These are phyloP conservation scores for Siphonodentalium dalli DNA, from an alignment of 2,888 invertebrate genomes.

Conservation along the genomic window DNA sequence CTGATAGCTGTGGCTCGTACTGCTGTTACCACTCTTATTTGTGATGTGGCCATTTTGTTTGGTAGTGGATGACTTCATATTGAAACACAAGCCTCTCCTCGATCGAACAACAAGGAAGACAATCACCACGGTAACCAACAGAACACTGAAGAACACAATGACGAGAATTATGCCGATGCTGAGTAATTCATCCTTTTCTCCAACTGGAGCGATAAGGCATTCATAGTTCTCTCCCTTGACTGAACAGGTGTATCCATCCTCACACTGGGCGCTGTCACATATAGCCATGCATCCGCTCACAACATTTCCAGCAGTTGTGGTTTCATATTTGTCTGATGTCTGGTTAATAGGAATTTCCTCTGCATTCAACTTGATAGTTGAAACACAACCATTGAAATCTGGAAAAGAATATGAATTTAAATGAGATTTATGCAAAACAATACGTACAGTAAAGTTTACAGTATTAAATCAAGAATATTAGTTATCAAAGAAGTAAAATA, in stretches of 20 bases:
- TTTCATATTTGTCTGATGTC: slow-evolving; percentile 71
- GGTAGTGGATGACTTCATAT: slow-evolving; percentile 15
- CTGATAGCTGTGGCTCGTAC: slow-evolving; percentile 36
- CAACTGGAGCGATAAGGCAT: slow-evolving; percentile 70
- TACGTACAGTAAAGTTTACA: too few relatives aligned
- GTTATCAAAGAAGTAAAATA: too few relatives aligned
- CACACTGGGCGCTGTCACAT: slow-evolving; percentile 40
- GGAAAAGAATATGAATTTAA: slow-evolving; percentile 30
- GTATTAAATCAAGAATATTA: too few relatives aligned
- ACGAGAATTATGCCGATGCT: slow-evolving; percentile 92
- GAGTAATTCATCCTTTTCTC: slow-evolving; percentile 83
- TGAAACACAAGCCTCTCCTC: slow-evolving; percentile 72
- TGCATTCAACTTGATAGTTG: slow-evolving; percentile 86
- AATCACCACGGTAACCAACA: slow-evolving; percentile 52
- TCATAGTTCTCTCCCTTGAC: slow-evolving; percentile 35
- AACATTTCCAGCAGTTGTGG: slow-evolving; percentile 40
- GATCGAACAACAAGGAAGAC: slow-evolving; percentile 87
- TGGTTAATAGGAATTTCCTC: slow-evolving; percentile 90
- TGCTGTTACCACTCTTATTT: slow-evolving; percentile 32
- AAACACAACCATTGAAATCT: slow-evolving; percentile 87
- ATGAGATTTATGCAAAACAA: not conserved
- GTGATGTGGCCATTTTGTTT: slow-evolving; percentile 70
- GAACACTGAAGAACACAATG: slow-evolving; percentile 89
- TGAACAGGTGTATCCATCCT: slow-evolving; percentile 34
- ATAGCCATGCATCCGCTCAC: slow-evolving; percentile 39